phyloP scores from a whole-genome alignment of 2,797 vertebrate species.

The Cryptoprocta ferox region DNA sequence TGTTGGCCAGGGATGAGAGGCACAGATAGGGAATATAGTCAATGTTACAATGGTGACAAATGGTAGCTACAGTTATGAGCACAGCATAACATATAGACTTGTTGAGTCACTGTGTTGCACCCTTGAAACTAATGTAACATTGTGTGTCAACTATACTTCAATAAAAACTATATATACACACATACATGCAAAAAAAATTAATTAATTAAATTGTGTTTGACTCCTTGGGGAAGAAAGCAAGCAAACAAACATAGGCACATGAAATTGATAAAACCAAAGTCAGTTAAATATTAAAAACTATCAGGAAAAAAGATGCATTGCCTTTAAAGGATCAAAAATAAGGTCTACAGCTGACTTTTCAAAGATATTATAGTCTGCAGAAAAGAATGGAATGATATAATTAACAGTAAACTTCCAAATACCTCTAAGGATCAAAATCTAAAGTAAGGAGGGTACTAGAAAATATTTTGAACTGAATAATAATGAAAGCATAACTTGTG shows the following conservation, averaged over 20 bases:
- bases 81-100: neutral
- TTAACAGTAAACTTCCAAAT: neutral
- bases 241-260: neutral
- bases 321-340: neutral
- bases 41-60: neutral
- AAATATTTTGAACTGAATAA: slow-evolving; percentile 30
- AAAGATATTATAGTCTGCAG: neutral
- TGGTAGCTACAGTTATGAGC: neutral
- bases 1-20: neutral
- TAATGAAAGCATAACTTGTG: slow-evolving; percentile 28
- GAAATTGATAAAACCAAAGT: neutral
- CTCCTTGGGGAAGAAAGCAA: neutral
- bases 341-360: neutral
- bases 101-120: neutral
- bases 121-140: neutral
- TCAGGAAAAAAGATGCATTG: neutral
- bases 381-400: neutral
- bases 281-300: neutral
- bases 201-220: neutral
- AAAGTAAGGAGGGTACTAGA: neutral
- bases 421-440: neutral
- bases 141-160: neutral
- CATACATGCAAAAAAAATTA: neutral
- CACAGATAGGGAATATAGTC: neutral
- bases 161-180: neutral